These are phyloP conservation scores for Sphenodon punctatus DNA, from an alignment of 2,797 vertebrate species.

Conservation along the genomic window DNA sequence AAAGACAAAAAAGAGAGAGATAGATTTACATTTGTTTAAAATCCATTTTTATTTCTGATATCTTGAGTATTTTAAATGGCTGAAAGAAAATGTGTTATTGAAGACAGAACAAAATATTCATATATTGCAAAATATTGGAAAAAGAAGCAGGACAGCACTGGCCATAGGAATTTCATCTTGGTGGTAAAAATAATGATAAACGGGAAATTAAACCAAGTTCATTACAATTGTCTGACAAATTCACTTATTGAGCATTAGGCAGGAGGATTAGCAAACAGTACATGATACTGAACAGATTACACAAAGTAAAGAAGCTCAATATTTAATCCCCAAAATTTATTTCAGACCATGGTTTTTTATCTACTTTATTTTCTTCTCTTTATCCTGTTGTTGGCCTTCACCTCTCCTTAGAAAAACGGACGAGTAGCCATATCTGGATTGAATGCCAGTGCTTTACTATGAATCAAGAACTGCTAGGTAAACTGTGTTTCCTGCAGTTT, in stretches of 20 bases:
- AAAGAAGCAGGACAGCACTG: background rate
- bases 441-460: background rate
- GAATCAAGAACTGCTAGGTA: background rate
- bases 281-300: slow-evolving; percentile 47
- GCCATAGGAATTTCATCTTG: slow-evolving; percentile 27
- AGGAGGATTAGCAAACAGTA: slow-evolving; percentile 54
- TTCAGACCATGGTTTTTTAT: slow-evolving; percentile 42
- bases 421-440: slow-evolving; percentile 17
- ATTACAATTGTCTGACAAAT: slow-evolving; percentile 51
- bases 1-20: background rate
- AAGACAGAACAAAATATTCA: background rate
- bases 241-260: slow-evolving; percentile 50
- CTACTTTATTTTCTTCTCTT: slow-evolving; percentile 47
- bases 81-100: background rate
- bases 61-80: background rate
- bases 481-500: background rate
- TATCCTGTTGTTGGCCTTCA: slow-evolving; percentile 37
- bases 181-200: slow-evolving; percentile 3
- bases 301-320: slow-evolving; percentile 54
- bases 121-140: background rate
- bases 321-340: slow-evolving; percentile 62
- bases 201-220: slow-evolving; percentile 54
- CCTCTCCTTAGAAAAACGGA: slow-evolving; percentile 30
- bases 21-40: background rate
- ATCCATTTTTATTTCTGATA: background rate